Base-by-base conservation (phyloP, 2,888 invertebrate genomes). In the Fragum whitleyi region DNA sequence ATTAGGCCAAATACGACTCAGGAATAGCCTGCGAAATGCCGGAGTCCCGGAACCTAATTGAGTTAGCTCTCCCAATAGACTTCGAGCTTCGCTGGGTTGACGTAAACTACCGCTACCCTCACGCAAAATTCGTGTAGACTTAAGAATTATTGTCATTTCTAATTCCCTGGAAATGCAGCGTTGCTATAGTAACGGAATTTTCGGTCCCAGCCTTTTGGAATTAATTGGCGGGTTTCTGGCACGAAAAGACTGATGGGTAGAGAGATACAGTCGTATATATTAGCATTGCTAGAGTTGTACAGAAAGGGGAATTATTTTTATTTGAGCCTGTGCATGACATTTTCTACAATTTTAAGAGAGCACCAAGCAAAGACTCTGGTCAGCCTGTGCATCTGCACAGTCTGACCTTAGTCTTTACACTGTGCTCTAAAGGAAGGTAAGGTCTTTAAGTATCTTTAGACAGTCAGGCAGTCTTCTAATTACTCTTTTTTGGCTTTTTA, bases 81-180 rank as follows among this genome's bases (percentile, higher is more conserved):
- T 65, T 51, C 70, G 61, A 75, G 76, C 70, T 71, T 26, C 57
- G 72, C 70, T 47, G 32, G 69, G 29, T 62, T 51, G 74, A 57
- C 65, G 69, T 61, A 59, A 76, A 69, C 70, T 79, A 79, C 62
- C 68, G 55, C 67, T 70, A 47, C 69, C 77, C 72, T 77, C 83
- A 83, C 80, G 83, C 83, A 76, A 84, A 78, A 76, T 29, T 74
- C 76, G 79, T 78, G 81, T 81, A 78, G 79, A 80, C 77, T 74
- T 69, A 42, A 68, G 75, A 77, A 79, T 80, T 72, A 82, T 79
- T 85, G 82, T 82, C 82, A 80, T 81, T 82, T 83, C 77, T 74
- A 85, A 85, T 85, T 85, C 85, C 85, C 78, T 53, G 70, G 85
- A 80, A 77, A 81, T 74, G 61, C 71, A 70, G 59, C 16, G 82